Base-by-base conservation (phyloP, 2,113 vertebrate species). In the Anser cygnoides region DNA sequence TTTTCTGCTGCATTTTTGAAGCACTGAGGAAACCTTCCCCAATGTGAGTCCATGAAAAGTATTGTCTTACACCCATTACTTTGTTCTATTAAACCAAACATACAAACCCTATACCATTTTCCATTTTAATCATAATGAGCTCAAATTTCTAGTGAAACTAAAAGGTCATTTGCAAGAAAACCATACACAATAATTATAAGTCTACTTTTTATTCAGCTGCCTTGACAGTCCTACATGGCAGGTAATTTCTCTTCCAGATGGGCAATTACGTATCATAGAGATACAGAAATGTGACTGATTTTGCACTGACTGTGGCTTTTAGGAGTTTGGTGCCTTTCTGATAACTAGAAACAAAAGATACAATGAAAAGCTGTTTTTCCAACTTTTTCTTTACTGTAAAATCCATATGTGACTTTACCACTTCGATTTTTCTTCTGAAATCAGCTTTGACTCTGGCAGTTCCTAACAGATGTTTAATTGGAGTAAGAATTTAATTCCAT, bases 1-100 rank as follows among this genome's bases (percentile, higher is more conserved):
- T 94, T 65, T 44, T 80, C 83, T 46, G 44, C 50, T 75, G 72
- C 49, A 54, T 68, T 95, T 89, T 78, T 82, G 90, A 58, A 88
- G 82, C 52, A 73, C 29, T 46, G 54, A 84, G 76, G 25, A 96
- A 92, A 44, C 23, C 43, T 57, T 57, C 62, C 13, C 18, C 14
- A 12, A 22, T 19, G 43, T 57, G 37, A 93, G 61, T 55, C 33
- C 59, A 23, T 87, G 16, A 90, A 92, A 98, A 81, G 35, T 44
- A 21, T 37, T 75, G 20, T n/a, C 19, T 79, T 84, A 44, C 18
- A 63, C 25, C 14, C 44, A 33, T 44, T 83, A 68, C 65, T 96
- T 94, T 46, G 7, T 87, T 84, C 70, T 57, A 16, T 50, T 86
- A 61, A 52, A 84, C 3, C 14, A 67, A 86, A 41, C 3, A 65